Conservation (phyloP, 1,140 invertebrate genomes). For the Propsilocerus akamusi region DNA sequence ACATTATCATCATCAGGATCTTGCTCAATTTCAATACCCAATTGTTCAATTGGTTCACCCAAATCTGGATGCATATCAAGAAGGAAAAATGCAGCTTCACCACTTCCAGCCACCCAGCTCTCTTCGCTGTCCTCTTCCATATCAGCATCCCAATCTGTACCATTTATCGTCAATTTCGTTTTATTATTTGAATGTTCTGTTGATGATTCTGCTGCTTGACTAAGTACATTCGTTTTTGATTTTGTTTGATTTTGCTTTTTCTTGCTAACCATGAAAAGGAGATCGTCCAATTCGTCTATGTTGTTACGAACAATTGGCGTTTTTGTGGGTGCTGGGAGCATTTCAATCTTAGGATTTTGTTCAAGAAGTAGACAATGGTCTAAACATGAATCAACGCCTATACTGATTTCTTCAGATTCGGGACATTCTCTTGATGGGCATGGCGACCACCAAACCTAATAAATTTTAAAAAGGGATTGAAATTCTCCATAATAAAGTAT, state of each 20-base stretch:
- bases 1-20: conserved; percentile 41
- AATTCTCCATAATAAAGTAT: too few relatives aligned
- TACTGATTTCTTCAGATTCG: conserved; percentile 46
- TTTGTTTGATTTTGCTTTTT: conserved; percentile 19
- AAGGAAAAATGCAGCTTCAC: conserved; percentile 34
- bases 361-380: conserved; percentile 41
- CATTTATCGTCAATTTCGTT: not conserved
- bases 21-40: conserved; percentile 49
- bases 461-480: conserved; percentile 9
- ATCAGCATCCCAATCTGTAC: not conserved
- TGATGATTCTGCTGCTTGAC: not conserved
- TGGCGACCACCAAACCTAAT: conserved; percentile 56
- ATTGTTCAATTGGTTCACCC: conserved; percentile 43
- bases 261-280: conserved; percentile 28
- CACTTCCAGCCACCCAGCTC: conserved; percentile 21
- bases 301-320: conserved; percentile 12
- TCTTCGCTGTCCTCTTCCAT: not conserved
- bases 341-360: conserved; percentile 21
- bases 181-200: not conserved
- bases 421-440: conserved; percentile 54
- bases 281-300: conserved; percentile 28
- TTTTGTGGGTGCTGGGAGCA: conserved; percentile 10
- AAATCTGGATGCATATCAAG: conserved; percentile 51
- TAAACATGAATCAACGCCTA: conserved; percentile 44
- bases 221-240: not conserved